A percentile compares a stretch with the other conserved stretches of the same genome.
These are phyloP conservation scores for Corythoichthys haematopterus DNA, from an alignment of 2,113 vertebrate genomes.

Conservation along the genomic window DNA sequence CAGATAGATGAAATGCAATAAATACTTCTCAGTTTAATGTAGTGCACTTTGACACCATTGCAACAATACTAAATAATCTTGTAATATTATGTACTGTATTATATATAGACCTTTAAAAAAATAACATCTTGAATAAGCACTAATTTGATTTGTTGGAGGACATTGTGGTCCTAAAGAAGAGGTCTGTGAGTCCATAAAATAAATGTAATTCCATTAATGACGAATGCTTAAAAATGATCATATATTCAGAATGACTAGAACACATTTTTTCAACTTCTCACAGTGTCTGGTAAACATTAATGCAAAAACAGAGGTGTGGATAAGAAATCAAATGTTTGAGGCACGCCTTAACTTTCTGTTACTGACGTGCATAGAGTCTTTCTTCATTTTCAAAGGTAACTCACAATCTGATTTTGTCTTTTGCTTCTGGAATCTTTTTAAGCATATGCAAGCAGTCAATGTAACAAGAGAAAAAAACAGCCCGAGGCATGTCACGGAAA, in stretches of 20 bases:
- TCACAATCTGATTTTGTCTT: conserved; percentile 82
- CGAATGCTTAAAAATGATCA: conserved; percentile 6
- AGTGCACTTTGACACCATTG: neutral
- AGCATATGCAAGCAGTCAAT: conserved; percentile 87
- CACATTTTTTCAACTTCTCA: conserved; percentile 38
- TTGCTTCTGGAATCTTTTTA: conserved; percentile 79
- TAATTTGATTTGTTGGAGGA: neutral
- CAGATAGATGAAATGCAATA: neutral
- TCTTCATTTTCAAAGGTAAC: conserved; percentile 87
- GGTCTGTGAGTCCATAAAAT: neutral
- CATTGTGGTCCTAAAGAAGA: neutral
- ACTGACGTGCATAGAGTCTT: conserved; percentile 72
- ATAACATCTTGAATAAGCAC: neutral
- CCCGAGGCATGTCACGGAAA: conserved; percentile 82
- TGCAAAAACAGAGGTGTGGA: conserved; percentile 64
- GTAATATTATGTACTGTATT: too few species aligned
- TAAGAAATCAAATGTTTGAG: conserved; percentile 83
- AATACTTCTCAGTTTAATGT: neutral
- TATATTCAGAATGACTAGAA: conserved; percentile 10
- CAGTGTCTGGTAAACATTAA: conserved; percentile 20
- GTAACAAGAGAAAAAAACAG: conserved; percentile 81
- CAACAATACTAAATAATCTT: neutral
- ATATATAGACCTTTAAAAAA: neutral
- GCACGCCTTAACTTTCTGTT: conserved; percentile 86
- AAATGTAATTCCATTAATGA: conserved; percentile 11